phyloP scores from a whole-genome alignment of 2,797 vertebrate species.

The Xenopus petersii region DNA sequence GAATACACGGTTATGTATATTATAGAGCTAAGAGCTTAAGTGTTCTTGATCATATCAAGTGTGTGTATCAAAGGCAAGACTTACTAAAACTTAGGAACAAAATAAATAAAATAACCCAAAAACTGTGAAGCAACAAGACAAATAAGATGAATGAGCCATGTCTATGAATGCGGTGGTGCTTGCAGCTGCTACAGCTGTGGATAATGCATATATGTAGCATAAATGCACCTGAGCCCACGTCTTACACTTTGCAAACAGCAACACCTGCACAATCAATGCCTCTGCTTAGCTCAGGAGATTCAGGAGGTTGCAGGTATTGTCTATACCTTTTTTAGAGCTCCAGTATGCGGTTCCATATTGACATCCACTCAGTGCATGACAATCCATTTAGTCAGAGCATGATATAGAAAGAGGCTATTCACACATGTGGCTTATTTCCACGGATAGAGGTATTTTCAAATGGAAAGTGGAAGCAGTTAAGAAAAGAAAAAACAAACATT shows the following conservation, averaged over 20 bases:
- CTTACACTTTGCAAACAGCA: too few relatives aligned
- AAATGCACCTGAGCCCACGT: too few relatives aligned
- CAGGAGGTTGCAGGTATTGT: background rate
- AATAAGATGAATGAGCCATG: too few relatives aligned
- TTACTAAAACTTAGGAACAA: slow-evolving; percentile 11
- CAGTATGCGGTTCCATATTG: background rate
- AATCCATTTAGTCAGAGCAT: background rate
- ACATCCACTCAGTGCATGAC: background rate
- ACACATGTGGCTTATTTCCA: background rate
- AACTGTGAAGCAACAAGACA: background rate
- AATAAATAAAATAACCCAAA: slow-evolving; percentile 37
- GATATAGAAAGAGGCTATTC: background rate
- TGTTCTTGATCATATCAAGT: background rate
- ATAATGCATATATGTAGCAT: too few relatives aligned
- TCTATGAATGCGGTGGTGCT: too few relatives aligned
- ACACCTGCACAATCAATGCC: too few relatives aligned
- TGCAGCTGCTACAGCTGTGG: too few relatives aligned
- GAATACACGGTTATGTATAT: too few relatives aligned
- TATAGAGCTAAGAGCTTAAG: background rate
- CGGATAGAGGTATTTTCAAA: background rate
- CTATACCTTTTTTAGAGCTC: background rate
- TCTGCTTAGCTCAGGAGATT: too few relatives aligned
- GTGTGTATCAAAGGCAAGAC: slow-evolving; percentile 1
- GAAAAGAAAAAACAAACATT: too few relatives aligned
- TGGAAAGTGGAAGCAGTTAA: background rate